phyloP scores from a whole-genome alignment of 2,113 vertebrate species.

The Tenrec ecaudatus region DNA sequence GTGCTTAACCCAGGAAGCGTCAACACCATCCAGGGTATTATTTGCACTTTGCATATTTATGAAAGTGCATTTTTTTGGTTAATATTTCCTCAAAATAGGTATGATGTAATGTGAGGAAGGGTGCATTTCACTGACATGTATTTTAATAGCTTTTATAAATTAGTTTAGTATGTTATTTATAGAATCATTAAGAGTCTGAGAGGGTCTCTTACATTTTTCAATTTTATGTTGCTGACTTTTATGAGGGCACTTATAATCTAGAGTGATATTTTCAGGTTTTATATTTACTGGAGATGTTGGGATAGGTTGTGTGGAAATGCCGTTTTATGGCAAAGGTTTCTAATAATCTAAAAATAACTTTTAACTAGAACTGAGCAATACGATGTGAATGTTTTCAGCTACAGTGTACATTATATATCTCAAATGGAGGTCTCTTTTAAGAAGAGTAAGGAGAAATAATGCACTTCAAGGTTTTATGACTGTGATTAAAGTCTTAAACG shows the following conservation, averaged over 20 bases:
- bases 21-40: constrained; percentile 8
- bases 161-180: constrained; percentile 43
- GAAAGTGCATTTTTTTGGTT: constrained; percentile 3
- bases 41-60: constrained; percentile 37
- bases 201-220: constrained; percentile 3
- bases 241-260: background rate
- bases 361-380: constrained; percentile 10
- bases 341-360: constrained; percentile 34
- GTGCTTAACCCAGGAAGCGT: background rate
- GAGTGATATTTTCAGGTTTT: constrained; percentile 29
- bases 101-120: background rate
- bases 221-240: constrained; percentile 34
- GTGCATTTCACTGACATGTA: constrained; percentile 54
- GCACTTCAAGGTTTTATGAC: background rate
- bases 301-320: constrained; percentile 2
- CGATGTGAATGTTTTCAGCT: constrained; percentile 2
- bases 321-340: background rate
- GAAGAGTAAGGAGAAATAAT: background rate
- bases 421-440: background rate
- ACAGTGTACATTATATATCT: background rate
- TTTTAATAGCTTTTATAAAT: constrained; percentile 53
- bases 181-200: constrained; percentile 26
- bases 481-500: constrained; percentile 10
- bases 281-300: constrained; percentile 33
- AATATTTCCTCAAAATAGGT: constrained; percentile 27